Conservation (phyloP, 2,797 vertebrate genomes). For the Microctenopoma lineatum region DNA sequence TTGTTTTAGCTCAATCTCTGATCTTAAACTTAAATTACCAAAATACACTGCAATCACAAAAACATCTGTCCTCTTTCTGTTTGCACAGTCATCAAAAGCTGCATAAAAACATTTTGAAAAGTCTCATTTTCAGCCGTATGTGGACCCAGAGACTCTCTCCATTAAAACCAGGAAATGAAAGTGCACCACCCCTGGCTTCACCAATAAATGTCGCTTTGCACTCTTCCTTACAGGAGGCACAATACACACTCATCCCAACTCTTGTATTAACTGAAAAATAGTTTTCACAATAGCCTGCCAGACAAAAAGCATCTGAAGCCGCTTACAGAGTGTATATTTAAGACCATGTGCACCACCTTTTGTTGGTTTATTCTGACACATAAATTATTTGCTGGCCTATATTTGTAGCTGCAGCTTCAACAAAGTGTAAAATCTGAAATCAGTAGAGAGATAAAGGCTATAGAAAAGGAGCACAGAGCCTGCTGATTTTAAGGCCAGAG, state of each 20-base stretch:
- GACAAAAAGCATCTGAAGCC: conserved; percentile 18
- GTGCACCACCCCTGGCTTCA: conserved; percentile 68
- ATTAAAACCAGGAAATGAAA: conserved; percentile 80
- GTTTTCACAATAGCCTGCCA: conserved; percentile 12
- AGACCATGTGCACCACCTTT: background rate
- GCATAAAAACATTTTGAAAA: conserved; percentile 82
- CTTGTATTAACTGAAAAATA: conserved; percentile 30
- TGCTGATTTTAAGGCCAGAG: conserved; percentile 54
- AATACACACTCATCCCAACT: conserved; percentile 42
- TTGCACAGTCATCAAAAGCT: conserved; percentile 75
- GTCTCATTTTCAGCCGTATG: conserved; percentile 81
- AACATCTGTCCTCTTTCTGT: background rate
- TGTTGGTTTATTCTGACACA: background rate
- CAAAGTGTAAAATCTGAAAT: background rate
- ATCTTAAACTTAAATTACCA: background rate
- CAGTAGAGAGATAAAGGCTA: background rate
- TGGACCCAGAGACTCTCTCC: conserved; percentile 81
- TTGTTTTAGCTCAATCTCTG: conserved; percentile 10
- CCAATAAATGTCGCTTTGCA: conserved; percentile 71
- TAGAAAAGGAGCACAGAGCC: conserved; percentile 12
- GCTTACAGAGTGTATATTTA: background rate
- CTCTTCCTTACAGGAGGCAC: conserved; percentile 47
- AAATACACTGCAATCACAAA: conserved; percentile 1
- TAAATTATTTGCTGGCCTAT: background rate
- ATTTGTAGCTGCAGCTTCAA: conserved; percentile 4